phyloP scores from a whole-genome alignment of 2,797 vertebrate genomes.

The Myiotriccus ornatus region DNA sequence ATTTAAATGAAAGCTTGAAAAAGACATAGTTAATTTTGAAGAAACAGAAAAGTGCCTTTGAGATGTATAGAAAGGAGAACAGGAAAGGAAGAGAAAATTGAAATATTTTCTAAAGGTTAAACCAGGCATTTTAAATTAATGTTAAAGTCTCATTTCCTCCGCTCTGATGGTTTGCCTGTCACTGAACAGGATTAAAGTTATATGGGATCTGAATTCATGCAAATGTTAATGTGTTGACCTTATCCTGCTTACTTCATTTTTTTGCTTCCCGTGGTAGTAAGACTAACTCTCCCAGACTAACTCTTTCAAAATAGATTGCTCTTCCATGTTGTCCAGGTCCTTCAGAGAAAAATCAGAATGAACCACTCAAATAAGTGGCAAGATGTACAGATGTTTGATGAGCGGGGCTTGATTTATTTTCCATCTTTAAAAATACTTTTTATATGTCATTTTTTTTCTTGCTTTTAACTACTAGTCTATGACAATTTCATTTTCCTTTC shows the following conservation, averaged over 20 bases:
- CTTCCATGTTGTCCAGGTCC: background rate
- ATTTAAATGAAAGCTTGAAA: slow-evolving; percentile 21
- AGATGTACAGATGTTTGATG: background rate
- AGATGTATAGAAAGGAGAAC: background rate
- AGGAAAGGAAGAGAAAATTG: background rate
- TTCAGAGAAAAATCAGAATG: background rate
- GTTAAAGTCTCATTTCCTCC: slow-evolving; percentile 37
- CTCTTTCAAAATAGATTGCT: background rate
- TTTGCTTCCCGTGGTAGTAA: background rate
- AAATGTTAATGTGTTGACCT: slow-evolving; percentile 62
- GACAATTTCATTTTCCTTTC: background rate
- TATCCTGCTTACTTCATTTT: slow-evolving; percentile 35
- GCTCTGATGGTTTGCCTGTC: slow-evolving; percentile 3
- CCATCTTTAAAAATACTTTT: background rate
- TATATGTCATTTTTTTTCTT: background rate
- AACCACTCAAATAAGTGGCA: background rate
- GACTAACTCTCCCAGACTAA: background rate
- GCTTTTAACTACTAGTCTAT: background rate
- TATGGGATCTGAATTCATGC: slow-evolving; percentile 25
- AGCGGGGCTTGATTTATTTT: background rate
- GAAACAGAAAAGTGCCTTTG: background rate
- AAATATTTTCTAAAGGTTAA: slow-evolving; percentile 60
- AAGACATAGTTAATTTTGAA: background rate
- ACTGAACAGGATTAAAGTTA: slow-evolving; percentile 34
- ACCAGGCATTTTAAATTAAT: slow-evolving; percentile 44